Evolutionary conservation across 2,888 invertebrate species (phyloP).

Genomic region (Tipula helvola): DNA sequence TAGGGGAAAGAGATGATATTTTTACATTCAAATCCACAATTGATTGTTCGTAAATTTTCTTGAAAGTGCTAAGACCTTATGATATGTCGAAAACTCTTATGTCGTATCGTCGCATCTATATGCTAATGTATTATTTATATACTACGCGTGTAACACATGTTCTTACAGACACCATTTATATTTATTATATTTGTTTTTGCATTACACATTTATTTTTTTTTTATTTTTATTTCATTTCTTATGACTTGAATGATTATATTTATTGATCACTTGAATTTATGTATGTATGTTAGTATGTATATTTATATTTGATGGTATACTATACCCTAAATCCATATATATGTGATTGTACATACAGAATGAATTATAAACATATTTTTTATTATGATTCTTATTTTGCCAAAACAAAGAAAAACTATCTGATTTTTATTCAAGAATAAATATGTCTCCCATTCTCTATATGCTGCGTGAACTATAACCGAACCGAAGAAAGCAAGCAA

Average conservation of each 20-base stretch:
- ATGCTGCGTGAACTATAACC: not conserved
- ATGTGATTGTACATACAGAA: not conserved
- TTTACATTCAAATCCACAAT: not conserved
- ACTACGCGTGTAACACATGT: not conserved
- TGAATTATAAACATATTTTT: not conserved
- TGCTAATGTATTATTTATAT: conserved; percentile 4
- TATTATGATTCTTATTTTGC: not conserved
- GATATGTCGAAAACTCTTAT: not conserved
- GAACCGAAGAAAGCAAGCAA: not conserved
- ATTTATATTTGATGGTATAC: not conserved
- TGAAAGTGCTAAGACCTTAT: not conserved
- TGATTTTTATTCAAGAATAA: not conserved
- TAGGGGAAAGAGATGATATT: not conserved
- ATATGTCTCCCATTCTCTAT: not conserved
- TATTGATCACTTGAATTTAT: not conserved
- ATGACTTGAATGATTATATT: not conserved
- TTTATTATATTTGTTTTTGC: not conserved
- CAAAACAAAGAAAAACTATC: not conserved
- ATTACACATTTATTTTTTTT: not conserved
- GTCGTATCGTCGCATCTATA: not conserved
- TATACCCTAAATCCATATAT: not conserved
- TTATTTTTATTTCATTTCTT: not conserved
- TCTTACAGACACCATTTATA: not conserved
- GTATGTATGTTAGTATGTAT: no score
- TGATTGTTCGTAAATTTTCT: not conserved